Conservation (phyloP, 2,113 vertebrate genomes). For the Murina feae region DNA sequence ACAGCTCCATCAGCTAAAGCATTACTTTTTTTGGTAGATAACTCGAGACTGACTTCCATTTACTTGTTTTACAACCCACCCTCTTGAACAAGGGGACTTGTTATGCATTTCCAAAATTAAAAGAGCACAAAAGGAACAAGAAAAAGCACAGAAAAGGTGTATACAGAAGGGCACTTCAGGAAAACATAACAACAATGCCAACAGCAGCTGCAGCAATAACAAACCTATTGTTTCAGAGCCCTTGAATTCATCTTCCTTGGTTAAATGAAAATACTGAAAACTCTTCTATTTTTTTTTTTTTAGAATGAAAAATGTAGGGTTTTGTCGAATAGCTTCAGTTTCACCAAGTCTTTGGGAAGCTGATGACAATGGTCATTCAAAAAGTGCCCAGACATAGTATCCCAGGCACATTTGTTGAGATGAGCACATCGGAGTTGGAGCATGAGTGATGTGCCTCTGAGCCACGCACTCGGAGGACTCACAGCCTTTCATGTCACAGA, state of each 20-base stretch:
- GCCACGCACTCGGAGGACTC: neutral
- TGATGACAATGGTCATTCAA: neutral
- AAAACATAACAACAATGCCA: neutral
- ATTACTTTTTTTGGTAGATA: conserved; percentile 68
- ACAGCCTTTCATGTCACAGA: neutral
- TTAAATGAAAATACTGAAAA: neutral
- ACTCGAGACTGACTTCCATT: conserved; percentile 70
- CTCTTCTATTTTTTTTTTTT: neutral
- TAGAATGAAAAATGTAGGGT: neutral
- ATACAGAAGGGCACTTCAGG: neutral
- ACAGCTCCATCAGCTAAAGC: conserved; percentile 69
- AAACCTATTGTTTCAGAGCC: neutral
- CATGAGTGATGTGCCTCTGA: neutral
- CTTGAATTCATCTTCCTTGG: neutral
- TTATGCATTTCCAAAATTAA: conserved; percentile 21
- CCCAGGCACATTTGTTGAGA: neutral
- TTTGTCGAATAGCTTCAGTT: neutral
- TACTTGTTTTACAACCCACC: conserved; percentile 59
- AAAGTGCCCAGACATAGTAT: neutral
- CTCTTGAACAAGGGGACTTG: neutral
- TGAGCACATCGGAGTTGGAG: neutral
- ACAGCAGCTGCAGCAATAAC: neutral
- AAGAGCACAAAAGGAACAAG: neutral
- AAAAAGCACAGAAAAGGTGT: neutral
- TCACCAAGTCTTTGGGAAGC: neutral